Percentiles rank a stretch among this genome's conserved stretches.
These are phyloP conservation scores for Charaxes varanes DNA, from an alignment of 1,140 invertebrate species.

Conservation along the genomic window DNA sequence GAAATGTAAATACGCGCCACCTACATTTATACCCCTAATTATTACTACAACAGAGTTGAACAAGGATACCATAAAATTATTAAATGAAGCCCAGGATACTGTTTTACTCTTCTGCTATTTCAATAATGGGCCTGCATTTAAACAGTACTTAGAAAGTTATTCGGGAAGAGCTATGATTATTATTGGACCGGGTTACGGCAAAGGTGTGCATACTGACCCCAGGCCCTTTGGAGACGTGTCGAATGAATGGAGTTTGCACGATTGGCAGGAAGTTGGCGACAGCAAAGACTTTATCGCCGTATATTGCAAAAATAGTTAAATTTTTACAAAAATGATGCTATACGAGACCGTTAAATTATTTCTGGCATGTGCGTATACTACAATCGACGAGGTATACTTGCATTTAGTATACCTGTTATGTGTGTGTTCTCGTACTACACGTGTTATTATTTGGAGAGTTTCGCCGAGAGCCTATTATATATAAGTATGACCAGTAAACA, in stretches of 20 bases:
- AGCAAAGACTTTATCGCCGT: slow-evolving; percentile 62
- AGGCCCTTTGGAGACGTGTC: slow-evolving; percentile 77
- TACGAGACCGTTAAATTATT: too few relatives aligned
- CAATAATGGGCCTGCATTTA: slow-evolving; percentile 80
- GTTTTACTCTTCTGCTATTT: slow-evolving; percentile 86
- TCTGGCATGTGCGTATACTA: too few relatives aligned
- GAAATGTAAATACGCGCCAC: slow-evolving; percentile 66
- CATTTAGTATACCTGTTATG: too few relatives aligned
- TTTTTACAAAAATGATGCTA: neutral
- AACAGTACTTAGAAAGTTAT: slow-evolving; percentile 78
- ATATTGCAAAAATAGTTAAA: slow-evolving; percentile 31
- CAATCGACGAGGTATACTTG: too few relatives aligned
- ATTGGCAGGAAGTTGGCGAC: slow-evolving; percentile 52
- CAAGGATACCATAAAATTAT: slow-evolving; percentile 34
- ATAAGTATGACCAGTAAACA: too few relatives aligned
- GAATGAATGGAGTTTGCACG: slow-evolving; percentile 44
- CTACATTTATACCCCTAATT: slow-evolving; percentile 62
- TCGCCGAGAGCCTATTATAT: too few relatives aligned
- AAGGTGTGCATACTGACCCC: slow-evolving; percentile 80
- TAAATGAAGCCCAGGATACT: slow-evolving; percentile 44
- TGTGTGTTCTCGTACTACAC: too few relatives aligned
- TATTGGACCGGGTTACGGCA: slow-evolving; percentile 79
- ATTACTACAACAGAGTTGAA: slow-evolving; percentile 46
- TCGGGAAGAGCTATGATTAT: slow-evolving; percentile 78
- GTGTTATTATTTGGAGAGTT: too few relatives aligned